Evolutionary conservation across 2,797 vertebrate genomes (phyloP).

Genomic region (Galago senegalensis): DNA sequence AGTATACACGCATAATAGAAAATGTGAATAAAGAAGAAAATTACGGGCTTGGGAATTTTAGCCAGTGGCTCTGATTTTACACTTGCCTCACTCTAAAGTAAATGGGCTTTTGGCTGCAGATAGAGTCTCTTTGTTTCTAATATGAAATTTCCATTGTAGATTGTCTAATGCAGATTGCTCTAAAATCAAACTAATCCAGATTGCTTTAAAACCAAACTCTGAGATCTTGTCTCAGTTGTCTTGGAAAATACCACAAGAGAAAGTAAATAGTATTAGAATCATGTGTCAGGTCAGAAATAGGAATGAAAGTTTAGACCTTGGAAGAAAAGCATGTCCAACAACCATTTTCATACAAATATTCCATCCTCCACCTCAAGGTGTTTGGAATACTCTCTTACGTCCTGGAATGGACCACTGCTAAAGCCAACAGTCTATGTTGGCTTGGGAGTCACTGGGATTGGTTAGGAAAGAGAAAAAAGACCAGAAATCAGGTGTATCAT

Average conservation of each 20-base stretch:
- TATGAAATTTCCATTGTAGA: not conserved
- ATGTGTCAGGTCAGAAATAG: not conserved
- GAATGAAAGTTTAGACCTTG: not conserved
- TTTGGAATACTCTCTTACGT: not conserved
- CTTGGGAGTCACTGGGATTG: not conserved
- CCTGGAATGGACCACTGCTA: not conserved
- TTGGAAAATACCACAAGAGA: not conserved
- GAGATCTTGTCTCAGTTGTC: not conserved
- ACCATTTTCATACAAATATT: not conserved
- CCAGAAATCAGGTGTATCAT: not conserved
- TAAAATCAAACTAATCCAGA: slow-evolving; percentile 18
- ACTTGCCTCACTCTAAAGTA: slow-evolving; percentile 12
- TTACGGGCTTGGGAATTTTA: slow-evolving; percentile 47
- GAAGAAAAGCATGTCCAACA: not conserved
- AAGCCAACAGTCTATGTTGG: not conserved
- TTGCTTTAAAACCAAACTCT: slow-evolving; percentile 17
- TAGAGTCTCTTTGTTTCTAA: slow-evolving; percentile 25
- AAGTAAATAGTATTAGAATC: not conserved
- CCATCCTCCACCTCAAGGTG: not conserved
- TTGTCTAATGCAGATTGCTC: not conserved
- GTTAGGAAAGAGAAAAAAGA: not conserved
- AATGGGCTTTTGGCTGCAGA: not conserved
- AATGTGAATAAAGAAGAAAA: slow-evolving; percentile 11
- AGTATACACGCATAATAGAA: not conserved
- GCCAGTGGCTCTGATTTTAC: slow-evolving; percentile 63